phyloP scores from a whole-genome alignment of 2,113 vertebrate species.

The Prionailurus bengalensis region DNA sequence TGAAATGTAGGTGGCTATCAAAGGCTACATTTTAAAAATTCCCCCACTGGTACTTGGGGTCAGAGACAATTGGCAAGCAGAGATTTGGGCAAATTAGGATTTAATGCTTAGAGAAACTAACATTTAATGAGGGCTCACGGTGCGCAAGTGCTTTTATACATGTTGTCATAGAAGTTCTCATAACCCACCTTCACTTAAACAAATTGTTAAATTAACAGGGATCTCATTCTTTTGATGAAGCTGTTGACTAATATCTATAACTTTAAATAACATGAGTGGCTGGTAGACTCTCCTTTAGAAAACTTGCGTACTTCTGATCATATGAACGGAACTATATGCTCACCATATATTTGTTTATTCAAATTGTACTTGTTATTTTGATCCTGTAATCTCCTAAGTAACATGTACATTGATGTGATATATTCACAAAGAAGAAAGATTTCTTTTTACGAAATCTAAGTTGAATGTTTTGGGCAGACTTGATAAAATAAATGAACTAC shows the following conservation, averaged over 20 bases:
- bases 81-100: constrained; percentile 40
- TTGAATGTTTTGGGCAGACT: constrained; percentile 4
- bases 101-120: constrained; percentile 49
- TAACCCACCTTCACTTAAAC: neutral
- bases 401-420: neutral
- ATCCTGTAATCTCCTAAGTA: neutral
- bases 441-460: neutral
- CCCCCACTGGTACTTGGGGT: neutral
- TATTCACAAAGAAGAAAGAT: neutral
- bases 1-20: constrained; percentile 58
- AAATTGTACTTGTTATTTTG: constrained; percentile 24
- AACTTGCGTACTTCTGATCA: neutral
- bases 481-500: neutral
- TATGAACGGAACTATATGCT: neutral
- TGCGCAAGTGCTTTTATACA: constrained; percentile 5
- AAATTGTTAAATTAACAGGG: neutral
- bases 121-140: neutral
- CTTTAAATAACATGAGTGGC: neutral
- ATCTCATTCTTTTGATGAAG: neutral
- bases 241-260: neutral
- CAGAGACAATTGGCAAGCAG: neutral
- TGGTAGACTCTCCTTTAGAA: neutral
- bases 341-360: neutral
- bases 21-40: constrained; percentile 59
- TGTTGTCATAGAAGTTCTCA: neutral